phyloP scores from a whole-genome alignment of 2,113 vertebrate genomes.

The Dicrurus megarhynchus region DNA sequence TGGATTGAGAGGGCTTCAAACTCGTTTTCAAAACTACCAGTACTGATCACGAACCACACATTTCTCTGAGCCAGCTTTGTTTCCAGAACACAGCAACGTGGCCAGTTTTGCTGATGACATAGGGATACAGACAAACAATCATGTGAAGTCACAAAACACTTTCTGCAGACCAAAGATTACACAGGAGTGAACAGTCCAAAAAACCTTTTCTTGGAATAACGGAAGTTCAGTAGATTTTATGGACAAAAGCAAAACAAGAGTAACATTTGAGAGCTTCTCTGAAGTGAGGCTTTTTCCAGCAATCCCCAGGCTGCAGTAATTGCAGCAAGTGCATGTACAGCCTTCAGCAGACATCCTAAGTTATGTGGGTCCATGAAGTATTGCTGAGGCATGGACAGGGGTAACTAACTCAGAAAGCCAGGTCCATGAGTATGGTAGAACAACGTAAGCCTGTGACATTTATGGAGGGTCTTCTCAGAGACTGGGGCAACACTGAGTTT shows the following conservation, averaged over 20 bases:
- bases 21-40: not conserved
- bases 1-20: not conserved
- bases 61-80: not conserved
- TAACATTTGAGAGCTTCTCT: not conserved
- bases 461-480: not conserved
- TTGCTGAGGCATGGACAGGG: not conserved
- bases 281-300: not conserved
- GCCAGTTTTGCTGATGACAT: not conserved
- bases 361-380: not conserved
- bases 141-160: not conserved
- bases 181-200: not conserved
- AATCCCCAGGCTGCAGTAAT: not conserved
- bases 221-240: not conserved
- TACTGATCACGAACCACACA: not conserved
- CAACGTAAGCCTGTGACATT: not conserved
- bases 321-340: accelerated
- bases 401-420: not conserved
- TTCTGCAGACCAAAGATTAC: not conserved
- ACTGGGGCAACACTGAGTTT: not conserved
- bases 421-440: not conserved
- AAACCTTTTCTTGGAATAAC: not conserved
- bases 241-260: not conserved
- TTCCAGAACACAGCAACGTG: not conserved
- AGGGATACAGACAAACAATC: not conserved
- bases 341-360: not conserved